Evolutionary conservation across 2,888 invertebrate species (phyloP).

Genomic region (Thecophora atra): DNA sequence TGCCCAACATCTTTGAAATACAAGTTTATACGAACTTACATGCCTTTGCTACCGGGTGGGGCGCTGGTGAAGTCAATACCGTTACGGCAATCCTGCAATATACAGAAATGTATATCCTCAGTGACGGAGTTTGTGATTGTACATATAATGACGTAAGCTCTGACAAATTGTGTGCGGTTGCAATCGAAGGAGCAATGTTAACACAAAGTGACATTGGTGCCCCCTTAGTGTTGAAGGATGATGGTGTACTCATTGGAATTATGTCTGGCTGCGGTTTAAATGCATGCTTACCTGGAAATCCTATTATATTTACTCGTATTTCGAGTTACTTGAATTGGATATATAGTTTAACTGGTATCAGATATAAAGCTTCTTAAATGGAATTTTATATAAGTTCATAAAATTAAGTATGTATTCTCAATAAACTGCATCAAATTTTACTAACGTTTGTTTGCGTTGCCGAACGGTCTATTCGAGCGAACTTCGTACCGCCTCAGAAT

Average conservation of each 20-base stretch:
- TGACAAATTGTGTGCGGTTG: not conserved
- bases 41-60: not conserved
- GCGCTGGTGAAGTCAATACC: not conserved
- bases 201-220: not conserved
- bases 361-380: no score
- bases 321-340: not conserved
- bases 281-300: not conserved
- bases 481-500: no score
- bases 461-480: no score
- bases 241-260: not conserved
- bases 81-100: not conserved
- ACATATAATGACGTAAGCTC: not conserved
- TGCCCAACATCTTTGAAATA: not conserved
- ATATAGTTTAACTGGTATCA: not conserved
- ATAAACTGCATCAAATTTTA: no score
- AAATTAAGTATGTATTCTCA: no score
- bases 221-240: not conserved
- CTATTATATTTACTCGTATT: not conserved
- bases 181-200: not conserved
- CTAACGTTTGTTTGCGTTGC: no score
- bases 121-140: not conserved
- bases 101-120: not conserved
- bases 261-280: not conserved
- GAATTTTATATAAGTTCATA: no score
- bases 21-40: not conserved